Evolutionary conservation across 2,888 invertebrate species (phyloP).

Genomic region (Synergus itoensis): DNA sequence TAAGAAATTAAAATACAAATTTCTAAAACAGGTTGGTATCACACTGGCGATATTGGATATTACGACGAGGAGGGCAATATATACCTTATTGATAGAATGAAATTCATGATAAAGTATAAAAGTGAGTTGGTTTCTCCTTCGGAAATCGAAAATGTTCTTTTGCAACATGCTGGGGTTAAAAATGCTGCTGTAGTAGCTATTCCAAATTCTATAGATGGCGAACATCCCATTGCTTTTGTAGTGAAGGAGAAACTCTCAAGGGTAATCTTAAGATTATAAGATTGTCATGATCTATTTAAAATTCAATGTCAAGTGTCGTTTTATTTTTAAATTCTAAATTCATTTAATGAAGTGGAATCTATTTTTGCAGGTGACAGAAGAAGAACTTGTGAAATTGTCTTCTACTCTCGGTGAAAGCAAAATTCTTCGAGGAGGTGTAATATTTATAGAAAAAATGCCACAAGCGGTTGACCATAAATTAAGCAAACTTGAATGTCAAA

Average conservation of each 20-base stretch:
- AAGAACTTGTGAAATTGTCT: too few species aligned
- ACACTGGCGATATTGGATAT: conserved; percentile 67
- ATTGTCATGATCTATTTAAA: too few species aligned
- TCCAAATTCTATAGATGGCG: conserved; percentile 59
- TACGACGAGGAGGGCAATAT: conserved; percentile 61
- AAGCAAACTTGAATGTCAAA: too few species aligned
- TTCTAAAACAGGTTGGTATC: conserved; percentile 56
- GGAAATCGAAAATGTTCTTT: conserved; percentile 64
- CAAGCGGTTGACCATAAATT: too few species aligned
- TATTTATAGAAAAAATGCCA: too few species aligned
- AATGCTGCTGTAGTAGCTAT: conserved; percentile 63
- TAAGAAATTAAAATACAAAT: too few species aligned
- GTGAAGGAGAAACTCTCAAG: conserved; percentile 47
- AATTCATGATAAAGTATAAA: conserved; percentile 66
- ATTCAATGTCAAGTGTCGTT: too few species aligned
- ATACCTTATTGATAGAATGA: conserved; percentile 65
- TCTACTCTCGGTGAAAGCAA: too few species aligned
- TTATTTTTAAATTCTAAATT: too few species aligned
- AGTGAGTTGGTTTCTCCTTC: conserved; percentile 64
- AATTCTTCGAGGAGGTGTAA: too few species aligned
- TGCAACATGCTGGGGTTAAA: conserved; percentile 59
- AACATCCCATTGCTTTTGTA: conserved; percentile 65
- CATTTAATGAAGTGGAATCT: too few species aligned
- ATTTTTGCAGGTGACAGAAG: too few species aligned
- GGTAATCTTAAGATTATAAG: conserved; percentile 1